phyloP scores from a whole-genome alignment of 1,140 invertebrate species.

The Drosophila equinoxialis region DNA sequence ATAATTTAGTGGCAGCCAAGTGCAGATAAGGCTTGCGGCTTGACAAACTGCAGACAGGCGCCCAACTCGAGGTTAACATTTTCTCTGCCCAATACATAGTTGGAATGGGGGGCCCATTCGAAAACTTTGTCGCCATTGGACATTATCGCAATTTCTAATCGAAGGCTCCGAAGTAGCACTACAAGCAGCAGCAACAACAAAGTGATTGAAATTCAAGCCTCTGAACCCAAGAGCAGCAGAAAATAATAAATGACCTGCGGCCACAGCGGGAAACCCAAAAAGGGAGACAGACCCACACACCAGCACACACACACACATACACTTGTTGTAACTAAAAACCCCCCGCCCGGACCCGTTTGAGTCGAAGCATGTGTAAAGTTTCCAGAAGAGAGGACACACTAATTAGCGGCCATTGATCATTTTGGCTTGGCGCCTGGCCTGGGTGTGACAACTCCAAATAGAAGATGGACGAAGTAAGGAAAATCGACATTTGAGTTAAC shows the following conservation, averaged over 20 bases:
- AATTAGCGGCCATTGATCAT: constrained; percentile 79
- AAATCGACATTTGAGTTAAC: background rate
- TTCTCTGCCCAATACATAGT: constrained; percentile 8
- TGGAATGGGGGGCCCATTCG: constrained; percentile 31
- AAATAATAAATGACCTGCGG: constrained; percentile 74
- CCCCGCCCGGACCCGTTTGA: constrained; percentile 13
- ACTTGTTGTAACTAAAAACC: constrained; percentile 59
- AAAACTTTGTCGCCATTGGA: constrained; percentile 75
- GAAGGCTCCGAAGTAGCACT: constrained; percentile 38
- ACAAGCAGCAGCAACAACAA: constrained; percentile 47
- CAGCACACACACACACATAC: constrained; percentile 52
- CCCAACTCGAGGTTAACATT: constrained; percentile 23
- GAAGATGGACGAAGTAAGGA: constrained; percentile 3
- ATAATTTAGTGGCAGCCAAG: constrained; percentile 76
- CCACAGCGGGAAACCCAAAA: constrained; percentile 61
- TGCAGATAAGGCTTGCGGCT: constrained; percentile 69
- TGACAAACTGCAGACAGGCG: constrained; percentile 78
- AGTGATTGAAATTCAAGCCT: constrained; percentile 76
- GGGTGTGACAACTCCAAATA: constrained; percentile 54
- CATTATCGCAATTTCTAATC: constrained; percentile 80
- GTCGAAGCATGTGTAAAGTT: constrained; percentile 70
- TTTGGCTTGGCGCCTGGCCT: constrained; percentile 65
- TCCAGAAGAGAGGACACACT: constrained; percentile 74
- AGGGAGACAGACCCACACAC: constrained; percentile 39
- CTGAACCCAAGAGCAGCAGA: constrained; percentile 36